Evolutionary conservation across 2,888 invertebrate genomes (phyloP).

Genomic region (Unio delphinus): DNA sequence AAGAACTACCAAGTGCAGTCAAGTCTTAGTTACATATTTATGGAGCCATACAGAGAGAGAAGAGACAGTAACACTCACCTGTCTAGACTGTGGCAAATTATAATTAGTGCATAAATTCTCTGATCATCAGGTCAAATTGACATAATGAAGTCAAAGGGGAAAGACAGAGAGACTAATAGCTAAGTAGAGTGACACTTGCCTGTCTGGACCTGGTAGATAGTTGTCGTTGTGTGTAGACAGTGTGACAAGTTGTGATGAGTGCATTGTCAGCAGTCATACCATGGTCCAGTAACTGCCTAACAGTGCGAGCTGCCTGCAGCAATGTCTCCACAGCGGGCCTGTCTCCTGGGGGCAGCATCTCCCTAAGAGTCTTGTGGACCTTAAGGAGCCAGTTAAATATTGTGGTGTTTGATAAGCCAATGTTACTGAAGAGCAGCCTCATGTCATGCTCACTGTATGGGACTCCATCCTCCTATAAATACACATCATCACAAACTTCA

Average conservation of each 20-base stretch:
- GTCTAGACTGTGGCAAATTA: too few species aligned
- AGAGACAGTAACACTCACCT: too few species aligned
- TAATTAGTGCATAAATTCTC: slow-evolving; percentile 8
- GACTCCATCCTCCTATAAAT: slow-evolving; percentile 58
- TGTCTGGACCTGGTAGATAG: slow-evolving; percentile 62
- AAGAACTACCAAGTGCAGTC: too few species aligned
- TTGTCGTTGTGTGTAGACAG: slow-evolving; percentile 79
- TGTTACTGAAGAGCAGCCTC: slow-evolving; percentile 43
- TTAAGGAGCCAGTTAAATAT: slow-evolving; percentile 53
- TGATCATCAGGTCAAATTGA: slow-evolving; percentile 12
- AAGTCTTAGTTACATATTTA: too few species aligned
- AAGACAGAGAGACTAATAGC: neutral
- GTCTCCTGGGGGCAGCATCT: slow-evolving; percentile 68
- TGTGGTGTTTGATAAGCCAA: slow-evolving; percentile 45
- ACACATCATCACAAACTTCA: neutral
- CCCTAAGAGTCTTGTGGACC: slow-evolving; percentile 44
- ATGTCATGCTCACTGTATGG: slow-evolving; percentile 54
- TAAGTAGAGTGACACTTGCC: slow-evolving; percentile 38
- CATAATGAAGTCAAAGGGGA: neutral
- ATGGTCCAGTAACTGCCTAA: slow-evolving; percentile 77
- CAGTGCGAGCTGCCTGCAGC: slow-evolving; percentile 70
- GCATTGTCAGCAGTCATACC: slow-evolving; percentile 77
- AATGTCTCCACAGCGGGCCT: slow-evolving; percentile 79
- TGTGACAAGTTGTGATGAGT: slow-evolving; percentile 71
- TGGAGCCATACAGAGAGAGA: too few species aligned